Conservation (phyloP, 1,140 invertebrate genomes). For the Lineus longissimus region DNA sequence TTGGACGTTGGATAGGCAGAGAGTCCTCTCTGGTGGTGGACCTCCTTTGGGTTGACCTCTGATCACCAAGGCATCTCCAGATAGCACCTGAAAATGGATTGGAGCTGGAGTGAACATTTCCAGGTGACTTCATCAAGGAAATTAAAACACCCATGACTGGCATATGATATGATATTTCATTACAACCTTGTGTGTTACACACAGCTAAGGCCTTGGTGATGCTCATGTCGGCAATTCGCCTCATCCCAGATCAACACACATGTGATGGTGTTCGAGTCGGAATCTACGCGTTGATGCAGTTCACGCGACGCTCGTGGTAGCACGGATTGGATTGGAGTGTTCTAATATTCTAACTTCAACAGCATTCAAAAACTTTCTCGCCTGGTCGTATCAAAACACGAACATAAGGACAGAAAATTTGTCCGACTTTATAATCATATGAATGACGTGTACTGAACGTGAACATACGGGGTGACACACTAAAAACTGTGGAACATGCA, state of each 20-base stretch:
- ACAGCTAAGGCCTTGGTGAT: not conserved
- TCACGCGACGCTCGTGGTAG: too few species aligned
- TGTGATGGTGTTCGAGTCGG: too few species aligned
- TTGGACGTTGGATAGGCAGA: conserved; percentile 83
- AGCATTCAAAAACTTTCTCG: too few species aligned
- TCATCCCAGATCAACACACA: too few species aligned
- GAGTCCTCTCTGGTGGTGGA: conserved; percentile 84
- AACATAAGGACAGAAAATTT: too few species aligned
- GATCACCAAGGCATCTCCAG: conserved; percentile 85
- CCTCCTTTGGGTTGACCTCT: conserved; percentile 71
- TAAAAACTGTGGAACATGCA: not conserved
- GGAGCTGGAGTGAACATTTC: not conserved
- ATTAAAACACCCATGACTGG: not conserved
- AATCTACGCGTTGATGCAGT: too few species aligned
- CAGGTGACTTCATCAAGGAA: not conserved
- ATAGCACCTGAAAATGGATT: conserved; percentile 66
- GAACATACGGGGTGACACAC: not conserved
- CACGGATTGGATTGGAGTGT: too few species aligned
- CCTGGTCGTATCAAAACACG: too few species aligned
- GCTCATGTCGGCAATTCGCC: not conserved
- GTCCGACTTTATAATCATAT: too few species aligned
- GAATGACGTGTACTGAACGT: too few species aligned
- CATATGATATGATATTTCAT: not conserved
- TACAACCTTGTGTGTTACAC: not conserved
- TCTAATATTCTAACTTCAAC: too few species aligned